Evolutionary conservation across 2,888 invertebrate species (phyloP).

Genomic region (Agrenia bidenticulata): DNA sequence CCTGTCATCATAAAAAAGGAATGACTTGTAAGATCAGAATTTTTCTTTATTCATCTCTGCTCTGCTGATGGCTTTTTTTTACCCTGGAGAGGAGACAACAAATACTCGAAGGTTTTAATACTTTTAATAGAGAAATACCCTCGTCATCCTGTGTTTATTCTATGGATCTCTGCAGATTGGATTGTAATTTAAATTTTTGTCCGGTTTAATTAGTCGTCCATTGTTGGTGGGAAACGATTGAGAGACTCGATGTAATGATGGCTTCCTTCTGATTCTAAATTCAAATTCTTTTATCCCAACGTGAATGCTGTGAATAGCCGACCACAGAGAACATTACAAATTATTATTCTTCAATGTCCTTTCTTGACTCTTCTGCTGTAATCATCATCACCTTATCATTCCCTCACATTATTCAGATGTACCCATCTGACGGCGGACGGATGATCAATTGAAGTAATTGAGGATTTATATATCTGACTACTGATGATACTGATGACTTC

Average conservation of each 20-base stretch:
- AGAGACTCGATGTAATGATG: slow-evolving; percentile 12
- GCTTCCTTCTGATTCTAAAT: slow-evolving; percentile 13
- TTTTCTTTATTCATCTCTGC: slow-evolving; percentile 5
- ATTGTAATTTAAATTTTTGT: slow-evolving; percentile 48
- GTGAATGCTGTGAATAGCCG: neutral
- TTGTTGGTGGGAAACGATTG: slow-evolving; percentile 25
- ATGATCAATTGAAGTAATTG: neutral
- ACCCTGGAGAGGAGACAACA: slow-evolving; percentile 10
- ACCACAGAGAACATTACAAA: slow-evolving; percentile 11
- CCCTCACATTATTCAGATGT: too few relatives aligned
- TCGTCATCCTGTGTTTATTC: slow-evolving; percentile 33
- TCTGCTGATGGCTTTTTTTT: slow-evolving; percentile 5
- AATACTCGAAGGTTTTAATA: slow-evolving; percentile 4
- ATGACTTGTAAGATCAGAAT: slow-evolving; percentile 9
- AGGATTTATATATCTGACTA: neutral
- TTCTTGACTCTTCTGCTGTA: neutral
- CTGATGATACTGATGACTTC: neutral
- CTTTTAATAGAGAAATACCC: slow-evolving; percentile 22
- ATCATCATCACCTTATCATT: too few relatives aligned
- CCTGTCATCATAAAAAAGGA: neutral
- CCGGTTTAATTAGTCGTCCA: slow-evolving; percentile 45
- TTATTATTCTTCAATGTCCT: neutral
- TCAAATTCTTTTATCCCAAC: neutral
- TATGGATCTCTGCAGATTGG: slow-evolving; percentile 23
- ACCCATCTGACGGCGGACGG: too few relatives aligned